These are phyloP conservation scores for Abrostola tripartita DNA, from an alignment of 2,888 invertebrate species.

Conservation along the genomic window DNA sequence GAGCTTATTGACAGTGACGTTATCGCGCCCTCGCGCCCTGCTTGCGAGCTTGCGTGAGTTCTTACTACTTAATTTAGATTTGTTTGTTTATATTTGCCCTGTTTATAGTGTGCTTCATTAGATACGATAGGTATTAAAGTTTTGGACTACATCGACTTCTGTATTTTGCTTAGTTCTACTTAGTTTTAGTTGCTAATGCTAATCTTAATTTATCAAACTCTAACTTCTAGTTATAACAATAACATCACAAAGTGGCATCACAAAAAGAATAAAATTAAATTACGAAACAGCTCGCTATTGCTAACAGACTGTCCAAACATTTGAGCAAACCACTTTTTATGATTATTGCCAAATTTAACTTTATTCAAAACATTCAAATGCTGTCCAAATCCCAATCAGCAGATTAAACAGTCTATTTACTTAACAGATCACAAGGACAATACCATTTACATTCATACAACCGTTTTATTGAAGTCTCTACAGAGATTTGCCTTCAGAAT, in stretches of 20 bases:
- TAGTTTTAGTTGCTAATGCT: too few relatives aligned
- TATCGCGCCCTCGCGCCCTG: conserved; percentile 10
- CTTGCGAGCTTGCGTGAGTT: conserved; percentile 16
- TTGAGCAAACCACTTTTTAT: not conserved
- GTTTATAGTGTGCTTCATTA: not conserved
- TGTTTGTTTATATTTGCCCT: conserved; percentile 18
- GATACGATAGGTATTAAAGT: too few relatives aligned
- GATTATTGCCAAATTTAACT: conserved; percentile 1
- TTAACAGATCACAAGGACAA: conserved; percentile 25
- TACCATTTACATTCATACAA: conserved; percentile 32
- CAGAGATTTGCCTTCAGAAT: conserved; percentile 35
- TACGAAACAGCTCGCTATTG: not conserved
- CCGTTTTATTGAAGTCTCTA: conserved; percentile 34
- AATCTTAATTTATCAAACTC: too few relatives aligned
- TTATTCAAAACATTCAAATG: conserved; percentile 1
- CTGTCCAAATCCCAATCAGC: conserved; percentile 18
- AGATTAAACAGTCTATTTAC: conserved; percentile 21
- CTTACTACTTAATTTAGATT: conserved; percentile 19
- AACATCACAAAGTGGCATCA: not conserved
- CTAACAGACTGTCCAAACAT: not conserved
- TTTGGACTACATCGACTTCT: too few relatives aligned
- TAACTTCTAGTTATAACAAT: not conserved
- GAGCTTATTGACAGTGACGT: conserved; percentile 18
- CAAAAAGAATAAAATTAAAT: not conserved
- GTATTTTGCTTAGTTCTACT: too few relatives aligned